phyloP scores from a whole-genome alignment of 30 jellyfish, hydroid and myxozoan species.

The Phacellophora camtschatica region DNA sequence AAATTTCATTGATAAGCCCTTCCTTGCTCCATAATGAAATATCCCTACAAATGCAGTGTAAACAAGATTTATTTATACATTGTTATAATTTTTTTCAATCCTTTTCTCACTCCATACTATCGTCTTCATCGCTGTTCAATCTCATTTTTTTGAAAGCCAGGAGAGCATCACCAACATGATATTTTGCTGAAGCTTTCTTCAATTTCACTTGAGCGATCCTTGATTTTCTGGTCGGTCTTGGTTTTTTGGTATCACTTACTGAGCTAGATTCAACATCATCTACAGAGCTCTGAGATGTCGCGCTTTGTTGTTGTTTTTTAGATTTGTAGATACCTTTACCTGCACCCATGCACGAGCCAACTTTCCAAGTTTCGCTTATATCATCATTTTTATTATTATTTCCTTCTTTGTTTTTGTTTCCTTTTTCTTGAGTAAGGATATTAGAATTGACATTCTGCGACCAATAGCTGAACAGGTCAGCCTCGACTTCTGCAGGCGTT shows the following conservation, averaged over 20 bases:
- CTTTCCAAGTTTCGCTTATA: neutral
- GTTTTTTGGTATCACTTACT: neutral
- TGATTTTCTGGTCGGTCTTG: constrained; percentile 12
- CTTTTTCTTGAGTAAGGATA: neutral
- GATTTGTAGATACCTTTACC: neutral
- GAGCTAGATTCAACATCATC: neutral
- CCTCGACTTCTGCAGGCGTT: constrained; percentile 64
- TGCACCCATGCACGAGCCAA: neutral
- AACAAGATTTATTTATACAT: neutral
- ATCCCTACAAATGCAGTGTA: too few species aligned
- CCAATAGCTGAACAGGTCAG: constrained; percentile 20
- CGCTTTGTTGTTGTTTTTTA: neutral
- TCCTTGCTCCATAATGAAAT: too few species aligned
- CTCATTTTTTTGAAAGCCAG: constrained; percentile 52
- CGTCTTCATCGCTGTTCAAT: constrained; percentile 43
- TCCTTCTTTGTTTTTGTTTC: neutral
- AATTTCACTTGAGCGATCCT: neutral
- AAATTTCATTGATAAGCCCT: too few species aligned
- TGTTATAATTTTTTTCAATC: too few species aligned
- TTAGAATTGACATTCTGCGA: neutral
- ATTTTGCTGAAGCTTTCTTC: constrained; percentile 15
- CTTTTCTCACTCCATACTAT: constrained; percentile 30
- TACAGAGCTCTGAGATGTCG: neutral
- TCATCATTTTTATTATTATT: neutral
- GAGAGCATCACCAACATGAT: constrained; percentile 40